These are phyloP conservation scores for Gymnodraco acuticeps DNA, from an alignment of 2,797 vertebrate species.

Conservation along the genomic window DNA sequence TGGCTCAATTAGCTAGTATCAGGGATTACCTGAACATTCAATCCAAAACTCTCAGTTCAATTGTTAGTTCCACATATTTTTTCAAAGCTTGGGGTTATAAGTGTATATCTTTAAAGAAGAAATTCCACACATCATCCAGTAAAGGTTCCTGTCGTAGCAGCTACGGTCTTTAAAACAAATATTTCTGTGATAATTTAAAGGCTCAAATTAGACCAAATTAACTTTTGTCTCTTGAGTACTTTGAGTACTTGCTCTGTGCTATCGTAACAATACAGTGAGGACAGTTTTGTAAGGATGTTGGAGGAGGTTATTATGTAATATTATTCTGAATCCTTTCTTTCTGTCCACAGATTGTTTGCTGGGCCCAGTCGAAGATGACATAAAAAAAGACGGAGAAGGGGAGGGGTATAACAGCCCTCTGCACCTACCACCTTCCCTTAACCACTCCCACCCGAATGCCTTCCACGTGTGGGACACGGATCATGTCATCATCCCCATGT, in stretches of 20 bases:
- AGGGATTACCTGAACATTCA: neutral
- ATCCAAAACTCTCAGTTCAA: neutral
- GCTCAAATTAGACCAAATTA: neutral
- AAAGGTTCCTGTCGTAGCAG: neutral
- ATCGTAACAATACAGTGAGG: neutral
- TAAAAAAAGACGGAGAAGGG: constrained; percentile 68
- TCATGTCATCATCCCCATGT: constrained; percentile 82
- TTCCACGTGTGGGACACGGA: constrained; percentile 86
- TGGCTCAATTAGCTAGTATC: neutral
- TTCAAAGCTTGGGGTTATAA: neutral
- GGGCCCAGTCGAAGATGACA: constrained; percentile 79
- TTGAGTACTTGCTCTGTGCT: neutral
- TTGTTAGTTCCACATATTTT: neutral
- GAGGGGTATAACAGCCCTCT: constrained; percentile 56
- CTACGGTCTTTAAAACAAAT: neutral
- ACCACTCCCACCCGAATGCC: constrained; percentile 81
- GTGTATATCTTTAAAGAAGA: neutral
- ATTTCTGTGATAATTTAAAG: neutral
- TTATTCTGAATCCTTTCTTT: neutral
- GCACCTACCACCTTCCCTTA: constrained; percentile 66
- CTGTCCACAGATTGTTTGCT: constrained; percentile 83
- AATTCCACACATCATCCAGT: neutral
- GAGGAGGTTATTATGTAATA: neutral
- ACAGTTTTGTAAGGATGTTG: neutral
- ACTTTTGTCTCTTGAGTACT: neutral